phyloP scores from a whole-genome alignment of 1,140 invertebrate species.

The Drosophila serrata region DNA sequence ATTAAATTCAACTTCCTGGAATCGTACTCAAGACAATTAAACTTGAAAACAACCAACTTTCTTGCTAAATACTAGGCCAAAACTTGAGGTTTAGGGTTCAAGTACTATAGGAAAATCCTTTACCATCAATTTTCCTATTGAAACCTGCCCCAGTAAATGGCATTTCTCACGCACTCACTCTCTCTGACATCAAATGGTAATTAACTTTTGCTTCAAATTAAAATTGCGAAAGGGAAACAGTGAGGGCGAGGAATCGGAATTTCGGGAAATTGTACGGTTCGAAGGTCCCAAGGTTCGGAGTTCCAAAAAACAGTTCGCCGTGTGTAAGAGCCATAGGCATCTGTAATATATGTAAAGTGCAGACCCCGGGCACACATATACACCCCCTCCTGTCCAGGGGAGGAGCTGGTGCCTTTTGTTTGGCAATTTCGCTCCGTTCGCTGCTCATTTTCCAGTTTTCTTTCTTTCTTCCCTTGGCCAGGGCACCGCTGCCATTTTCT shows the following conservation, averaged over 20 bases:
- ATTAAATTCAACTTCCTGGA: background rate
- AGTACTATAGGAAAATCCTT: background rate
- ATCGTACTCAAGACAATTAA: background rate
- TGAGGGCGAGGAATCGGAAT: background rate
- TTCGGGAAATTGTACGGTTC: background rate
- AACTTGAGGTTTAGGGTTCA: too few relatives aligned
- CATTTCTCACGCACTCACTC: background rate
- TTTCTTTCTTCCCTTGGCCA: conserved; percentile 28
- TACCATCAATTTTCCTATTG: background rate
- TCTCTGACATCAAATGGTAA: conserved; percentile 1
- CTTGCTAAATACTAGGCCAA: background rate
- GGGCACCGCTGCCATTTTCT: conserved; percentile 30
- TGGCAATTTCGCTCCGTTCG: conserved; percentile 65
- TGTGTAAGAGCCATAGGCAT: conserved; percentile 27
- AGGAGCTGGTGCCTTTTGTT: conserved; percentile 47
- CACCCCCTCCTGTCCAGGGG: background rate
- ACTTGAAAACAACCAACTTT: background rate
- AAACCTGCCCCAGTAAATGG: too few relatives aligned
- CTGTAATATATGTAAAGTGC: conserved; percentile 45
- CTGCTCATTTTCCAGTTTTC: conserved; percentile 64
- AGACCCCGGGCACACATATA: conserved; percentile 10
- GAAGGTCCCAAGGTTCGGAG: background rate
- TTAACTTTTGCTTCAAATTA: background rate
- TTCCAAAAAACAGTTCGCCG: background rate
- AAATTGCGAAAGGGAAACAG: background rate